Base-by-base conservation (phyloP, 2,797 vertebrate species). In the Gadopsis bispinosus region DNA sequence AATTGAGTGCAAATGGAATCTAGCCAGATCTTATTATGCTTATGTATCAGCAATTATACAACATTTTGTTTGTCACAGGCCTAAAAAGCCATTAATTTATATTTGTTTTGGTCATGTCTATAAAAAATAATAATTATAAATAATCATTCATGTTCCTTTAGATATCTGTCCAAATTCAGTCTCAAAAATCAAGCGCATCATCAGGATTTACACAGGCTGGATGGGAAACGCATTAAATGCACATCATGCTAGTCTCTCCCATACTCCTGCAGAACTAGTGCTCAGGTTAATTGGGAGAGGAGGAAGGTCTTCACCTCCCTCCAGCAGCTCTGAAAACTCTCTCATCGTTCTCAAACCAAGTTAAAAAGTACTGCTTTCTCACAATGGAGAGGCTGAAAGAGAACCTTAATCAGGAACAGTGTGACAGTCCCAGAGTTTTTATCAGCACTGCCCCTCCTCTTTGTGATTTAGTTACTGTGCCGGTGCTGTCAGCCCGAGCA, bases 381-480 rank as follows among this genome's bases (percentile, higher is more conserved):
- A 77, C 66, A 64, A 54, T 47, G 75, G 62, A 75, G 68, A 75
- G 53, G n/a, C 72, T 62, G 53, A 61, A 65, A 81, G 62, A 74
- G 84, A 89, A 77, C 71, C 82, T 87, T 86, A 91, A 91, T 93
- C 87, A 85, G 80, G 84, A 86, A 75, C 65, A 43, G 63, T 63
- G 73, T 76, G 81, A 86, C 73, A 77, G 73, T 75, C 79, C 56
- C 47, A 59, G 73, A 84, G 89, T 87, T 93, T 86, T 91, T 93
- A 94, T 95, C 92, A 83, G 64, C 50, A 8, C 29, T 54, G 62
- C 72, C 71, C 80, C 85, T 86, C 74, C 83, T 79, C 79, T 70
- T 63, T 61, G 75, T 92, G 91, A 94, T 94, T 93, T 92, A 90
- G 90, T 83, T 80, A 83, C 76, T 79, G 78, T 83, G 87, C 81